Evolutionary conservation across 2,113 vertebrate species (phyloP), one percentile per base, ranked within the genome.

Genomic region (Cettia cetti): DNA sequence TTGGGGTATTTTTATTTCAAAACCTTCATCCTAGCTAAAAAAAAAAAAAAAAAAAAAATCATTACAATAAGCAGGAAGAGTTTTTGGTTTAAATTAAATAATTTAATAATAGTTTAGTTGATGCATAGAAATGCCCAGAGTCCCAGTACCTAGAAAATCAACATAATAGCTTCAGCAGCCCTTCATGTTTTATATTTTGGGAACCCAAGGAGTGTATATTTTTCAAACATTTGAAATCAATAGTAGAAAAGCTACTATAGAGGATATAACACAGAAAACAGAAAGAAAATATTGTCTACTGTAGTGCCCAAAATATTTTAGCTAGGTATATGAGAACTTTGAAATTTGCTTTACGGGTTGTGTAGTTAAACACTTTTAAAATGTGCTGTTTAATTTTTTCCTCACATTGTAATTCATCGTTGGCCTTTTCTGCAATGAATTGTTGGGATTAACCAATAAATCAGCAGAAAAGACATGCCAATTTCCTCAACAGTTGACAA

Each of bases 391-490:
- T 98, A 98, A 97, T 98, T 98, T 97, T 97, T 95, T 97, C 20
- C 70, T 91, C 61, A 63, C 88, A 86, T 97, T 97, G 97, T 98
- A 98, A 98, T 98, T 98, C 98, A 98, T 98, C 97, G 97, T 97
- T 98, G 98, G 97, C 98, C 97, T 98, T 98, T 98, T 97, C 98
- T 57, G 68, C 97, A 97, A 94, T 97, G 98, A 98, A 98, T 98
- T 98, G 97, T 97, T 97, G 93, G 97, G 97, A 98, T 98, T 98
- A 98, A 97, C 97, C 97, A 97, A 98, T 98, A 98, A 98, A 98
- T 98, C 98, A 98, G 95, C 91, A 96, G 95, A 97, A 98, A 98
- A 98, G 98, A 98, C 97, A 97, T 98, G 98, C 97, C 98, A 98
- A 98, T 98, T 98, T 98, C 97, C 97, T 97, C 96, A 97, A 86